phyloP scores from a whole-genome alignment of 2,888 invertebrate genomes.

The Aleiodes leptofemur region DNA sequence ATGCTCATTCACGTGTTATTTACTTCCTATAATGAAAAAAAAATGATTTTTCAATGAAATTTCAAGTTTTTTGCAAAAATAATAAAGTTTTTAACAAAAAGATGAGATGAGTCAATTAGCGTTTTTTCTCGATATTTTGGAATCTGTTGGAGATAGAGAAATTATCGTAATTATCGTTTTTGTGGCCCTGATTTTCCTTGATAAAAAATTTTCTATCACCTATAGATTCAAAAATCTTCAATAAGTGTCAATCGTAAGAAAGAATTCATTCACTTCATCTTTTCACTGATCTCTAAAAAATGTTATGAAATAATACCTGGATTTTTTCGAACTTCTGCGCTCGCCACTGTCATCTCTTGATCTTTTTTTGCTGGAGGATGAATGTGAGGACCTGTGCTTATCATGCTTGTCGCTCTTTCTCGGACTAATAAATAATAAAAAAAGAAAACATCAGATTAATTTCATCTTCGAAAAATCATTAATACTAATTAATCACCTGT shows the following conservation, averaged over 20 bases:
- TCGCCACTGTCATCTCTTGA: conserved; percentile 84
- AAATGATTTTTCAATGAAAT: background rate
- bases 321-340: conserved; percentile 82
- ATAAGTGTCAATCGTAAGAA: no score
- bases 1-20: background rate
- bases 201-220: no score
- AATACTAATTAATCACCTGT: conserved; percentile 76
- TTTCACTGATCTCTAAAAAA: no score
- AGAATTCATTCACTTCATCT: background rate
- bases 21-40: conserved; percentile 4
- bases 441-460: conserved; percentile 29
- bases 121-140: no score
- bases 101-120: no score
- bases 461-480: conserved; percentile 10
- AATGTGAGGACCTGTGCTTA: conserved; percentile 74
- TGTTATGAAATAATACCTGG: conserved; percentile 76
- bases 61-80: background rate
- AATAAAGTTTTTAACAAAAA: no score
- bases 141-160: no score
- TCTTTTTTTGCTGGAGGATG: conserved; percentile 81
- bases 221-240: no score
- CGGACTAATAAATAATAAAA: conserved; percentile 66
- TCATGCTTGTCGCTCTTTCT: conserved; percentile 74
- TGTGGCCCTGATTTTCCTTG: no score
- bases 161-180: no score